phyloP scores from a whole-genome alignment of 1,140 invertebrate genomes.

The Tribolium castaneum region DNA sequence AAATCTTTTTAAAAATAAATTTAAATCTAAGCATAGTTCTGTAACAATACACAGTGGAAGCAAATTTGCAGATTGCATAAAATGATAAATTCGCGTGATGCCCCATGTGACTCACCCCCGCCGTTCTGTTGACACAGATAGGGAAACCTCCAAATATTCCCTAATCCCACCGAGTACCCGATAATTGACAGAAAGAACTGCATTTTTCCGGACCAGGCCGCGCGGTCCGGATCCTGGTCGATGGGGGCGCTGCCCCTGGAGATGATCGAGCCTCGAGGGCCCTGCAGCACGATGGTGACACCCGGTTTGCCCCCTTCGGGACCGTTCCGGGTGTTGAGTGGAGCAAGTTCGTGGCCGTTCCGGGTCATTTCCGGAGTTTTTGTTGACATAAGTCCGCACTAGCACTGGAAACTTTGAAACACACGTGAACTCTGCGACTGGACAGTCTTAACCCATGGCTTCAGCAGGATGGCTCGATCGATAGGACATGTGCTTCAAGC shows the following conservation, averaged over 20 bases:
- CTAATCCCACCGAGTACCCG: constrained; percentile 90
- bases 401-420: constrained; percentile 4
- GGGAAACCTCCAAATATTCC: constrained; percentile 96
- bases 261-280: constrained; percentile 67
- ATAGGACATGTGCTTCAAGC: neutral
- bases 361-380: constrained; percentile 68
- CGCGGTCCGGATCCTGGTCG: constrained; percentile 71
- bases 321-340: constrained; percentile 71
- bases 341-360: constrained; percentile 82
- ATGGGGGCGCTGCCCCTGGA: constrained; percentile 60
- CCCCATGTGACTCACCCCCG: constrained; percentile 77
- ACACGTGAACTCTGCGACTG: neutral
- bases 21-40: neutral
- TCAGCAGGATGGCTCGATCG: neutral
- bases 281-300: constrained; percentile 73
- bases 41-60: neutral
- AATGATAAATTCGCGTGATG: neutral
- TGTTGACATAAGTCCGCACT: constrained; percentile 48
- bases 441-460: constrained; percentile 42
- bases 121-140: constrained; percentile 95
- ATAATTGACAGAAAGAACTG: constrained; percentile 93
- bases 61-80: no score
- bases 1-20: neutral
- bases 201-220: constrained; percentile 85
- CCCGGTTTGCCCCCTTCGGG: constrained; percentile 68